Conservation (phyloP, 1,140 invertebrate genomes). For the Whitmania pigra region DNA sequence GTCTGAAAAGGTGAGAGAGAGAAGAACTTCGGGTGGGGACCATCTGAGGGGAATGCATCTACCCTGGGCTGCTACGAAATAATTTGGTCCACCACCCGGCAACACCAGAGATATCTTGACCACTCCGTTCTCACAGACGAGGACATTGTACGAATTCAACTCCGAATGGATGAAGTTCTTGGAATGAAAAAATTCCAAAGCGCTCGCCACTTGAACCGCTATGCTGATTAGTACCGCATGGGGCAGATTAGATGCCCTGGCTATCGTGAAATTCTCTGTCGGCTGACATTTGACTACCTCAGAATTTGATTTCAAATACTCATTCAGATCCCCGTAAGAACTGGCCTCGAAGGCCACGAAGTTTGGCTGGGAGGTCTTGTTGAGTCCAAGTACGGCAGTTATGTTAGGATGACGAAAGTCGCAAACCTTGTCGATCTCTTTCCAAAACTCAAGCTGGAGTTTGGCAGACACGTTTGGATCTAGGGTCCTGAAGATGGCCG, state of each 20-base stretch:
- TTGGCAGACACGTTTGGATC: constrained; percentile 81
- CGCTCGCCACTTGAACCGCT: constrained; percentile 76
- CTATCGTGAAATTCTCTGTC: not conserved
- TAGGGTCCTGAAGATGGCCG: constrained; percentile 76
- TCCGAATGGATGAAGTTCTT: constrained; percentile 95
- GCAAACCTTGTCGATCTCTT: constrained; percentile 76
- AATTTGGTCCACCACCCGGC: constrained; percentile 57
- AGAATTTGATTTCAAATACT: constrained; percentile 47
- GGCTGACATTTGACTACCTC: constrained; percentile 45
- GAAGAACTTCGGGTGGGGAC: constrained; percentile 93
- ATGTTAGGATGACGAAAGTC: constrained; percentile 88
- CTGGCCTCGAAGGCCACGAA: constrained; percentile 88
- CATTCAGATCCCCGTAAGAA: constrained; percentile 44
- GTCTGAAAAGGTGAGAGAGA: constrained; percentile 86
- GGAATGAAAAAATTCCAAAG: constrained; percentile 85
- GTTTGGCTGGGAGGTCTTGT: constrained; percentile 75
- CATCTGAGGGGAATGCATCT: constrained; percentile 52
- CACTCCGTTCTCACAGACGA: constrained; percentile 79
- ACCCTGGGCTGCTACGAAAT: constrained; percentile 37
- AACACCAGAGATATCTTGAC: constrained; percentile 67
- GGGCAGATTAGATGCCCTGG: constrained; percentile 51
- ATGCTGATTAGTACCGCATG: constrained; percentile 69
- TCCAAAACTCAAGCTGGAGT: constrained; percentile 75
- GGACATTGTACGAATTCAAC: constrained; percentile 83
- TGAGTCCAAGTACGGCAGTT: constrained; percentile 79